Base-by-base conservation (phyloP, 1,140 invertebrate genomes). In the Lasaia peninsularis region DNA sequence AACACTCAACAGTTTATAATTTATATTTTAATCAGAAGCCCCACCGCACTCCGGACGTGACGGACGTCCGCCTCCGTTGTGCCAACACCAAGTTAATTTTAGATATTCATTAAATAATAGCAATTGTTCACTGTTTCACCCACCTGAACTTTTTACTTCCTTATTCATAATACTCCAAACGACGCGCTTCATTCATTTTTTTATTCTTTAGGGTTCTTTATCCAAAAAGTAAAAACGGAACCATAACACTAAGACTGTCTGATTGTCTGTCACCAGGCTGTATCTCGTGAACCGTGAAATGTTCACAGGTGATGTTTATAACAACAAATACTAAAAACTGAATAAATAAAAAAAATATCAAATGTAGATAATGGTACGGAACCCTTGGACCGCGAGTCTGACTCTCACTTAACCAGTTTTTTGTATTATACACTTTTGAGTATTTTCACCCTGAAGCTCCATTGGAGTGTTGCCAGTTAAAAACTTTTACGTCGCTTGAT, bases 11-110 rank as follows among this genome's bases (percentile, higher is more conserved):
- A 52, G 63, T 63, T 37, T 16, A 58, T 71, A 75, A 76, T 75
- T 72, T 76, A 72, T 73, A 73, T 73, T 75, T 74, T 68, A 75
- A 75, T 73, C 72, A 74, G 69, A 56, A 52, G 52, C 55, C 48
- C 48, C 57, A 58, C 60, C 52, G 37, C 21, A 61, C 18, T 44
- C 53, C 73, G 69, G 71, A 74, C 66, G 72, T 74, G 66, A 71
- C 62, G 58, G 65, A 75, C 67, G 61, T 74, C 64, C 65, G 63
- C 34, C 56, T 67, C 57, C 49, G 67, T 62, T 60, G 62, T 51
- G 50, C 56, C 50, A 63, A 52, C 54, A 31, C 52, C 52, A 62
- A 64, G 60, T 62, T 71, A 62, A 58, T 58, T 63, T 56, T 61
- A 59, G 56, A 65, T 37, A 63, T 57, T 57, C 56, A 53, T 60